These are phyloP conservation scores for Scartelaos histophorus DNA, from an alignment of 2,113 vertebrate species.

Conservation along the genomic window DNA sequence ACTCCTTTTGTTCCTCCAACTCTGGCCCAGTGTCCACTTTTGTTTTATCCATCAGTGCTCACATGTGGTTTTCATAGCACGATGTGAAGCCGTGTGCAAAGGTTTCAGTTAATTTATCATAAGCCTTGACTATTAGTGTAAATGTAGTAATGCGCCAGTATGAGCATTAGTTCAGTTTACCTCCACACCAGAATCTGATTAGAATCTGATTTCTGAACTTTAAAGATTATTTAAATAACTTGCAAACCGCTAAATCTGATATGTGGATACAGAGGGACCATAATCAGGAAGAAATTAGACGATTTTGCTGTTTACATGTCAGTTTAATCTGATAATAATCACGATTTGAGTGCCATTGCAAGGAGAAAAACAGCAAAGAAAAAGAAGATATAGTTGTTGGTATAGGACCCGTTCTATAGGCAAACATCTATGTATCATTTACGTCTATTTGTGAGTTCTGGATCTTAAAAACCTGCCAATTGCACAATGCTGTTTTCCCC, in stretches of 20 bases:
- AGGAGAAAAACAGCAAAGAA: too few relatives aligned
- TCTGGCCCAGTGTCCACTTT: constrained; percentile 36
- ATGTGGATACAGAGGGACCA: too few relatives aligned
- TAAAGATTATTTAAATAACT: too few relatives aligned
- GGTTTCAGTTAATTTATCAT: neutral
- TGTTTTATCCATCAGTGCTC: constrained; percentile 46
- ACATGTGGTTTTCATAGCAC: constrained; percentile 42
- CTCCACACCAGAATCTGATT: too few relatives aligned
- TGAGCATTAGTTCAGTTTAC: too few relatives aligned
- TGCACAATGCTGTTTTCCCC: neutral
- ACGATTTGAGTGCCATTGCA: too few relatives aligned
- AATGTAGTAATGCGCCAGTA: neutral
- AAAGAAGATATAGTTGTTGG: too few relatives aligned
- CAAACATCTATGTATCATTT: neutral
- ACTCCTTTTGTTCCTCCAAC: constrained; percentile 44
- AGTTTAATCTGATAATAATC: too few relatives aligned
- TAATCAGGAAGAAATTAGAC: too few relatives aligned
- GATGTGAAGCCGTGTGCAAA: neutral
- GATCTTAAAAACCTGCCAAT: constrained; percentile 1
- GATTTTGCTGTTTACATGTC: too few relatives aligned
- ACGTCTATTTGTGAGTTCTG: neutral
- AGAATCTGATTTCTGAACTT: too few relatives aligned
- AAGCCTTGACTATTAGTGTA: neutral
- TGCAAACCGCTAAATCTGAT: too few relatives aligned
- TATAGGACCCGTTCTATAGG: neutral